Evolutionary conservation across 64 coral and sea anemone species (phyloP).

Genomic region (Pocillopora verrucosa): DNA sequence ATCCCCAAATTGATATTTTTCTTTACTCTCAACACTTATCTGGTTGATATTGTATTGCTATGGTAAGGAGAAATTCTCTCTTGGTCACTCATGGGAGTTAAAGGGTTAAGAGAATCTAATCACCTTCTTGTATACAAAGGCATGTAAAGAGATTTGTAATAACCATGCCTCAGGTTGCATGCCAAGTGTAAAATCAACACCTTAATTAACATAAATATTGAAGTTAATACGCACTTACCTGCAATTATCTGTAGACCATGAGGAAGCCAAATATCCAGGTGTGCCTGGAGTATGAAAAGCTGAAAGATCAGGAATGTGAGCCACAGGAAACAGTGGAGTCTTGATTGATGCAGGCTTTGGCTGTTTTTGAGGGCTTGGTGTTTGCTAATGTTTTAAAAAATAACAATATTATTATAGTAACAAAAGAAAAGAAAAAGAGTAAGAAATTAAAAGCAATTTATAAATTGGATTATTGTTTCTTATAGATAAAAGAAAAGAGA

Average conservation of each 20-base stretch:
- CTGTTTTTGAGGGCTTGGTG: neutral
- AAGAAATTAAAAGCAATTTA: neutral
- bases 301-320: neutral
- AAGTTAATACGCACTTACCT: neutral
- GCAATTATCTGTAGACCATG: neutral
- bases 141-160: too few species aligned
- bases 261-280: neutral
- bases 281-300: constrained; percentile 1
- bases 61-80: too few species aligned
- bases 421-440: neutral
- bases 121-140: too few species aligned
- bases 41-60: too few species aligned
- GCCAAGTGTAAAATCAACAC: neutral
- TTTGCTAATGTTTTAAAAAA: neutral
- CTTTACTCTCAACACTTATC: too few species aligned
- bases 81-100: too few species aligned
- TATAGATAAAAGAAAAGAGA: too few species aligned
- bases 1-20: too few species aligned
- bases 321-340: constrained; percentile 1
- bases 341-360: neutral
- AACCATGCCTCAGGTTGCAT: too few species aligned
- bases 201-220: neutral
- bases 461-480: too few species aligned
- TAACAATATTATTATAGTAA: neutral
- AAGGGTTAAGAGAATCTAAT: too few species aligned